Base-by-base conservation (phyloP, 2,113 vertebrate species). In the Noctilio leporinus region DNA sequence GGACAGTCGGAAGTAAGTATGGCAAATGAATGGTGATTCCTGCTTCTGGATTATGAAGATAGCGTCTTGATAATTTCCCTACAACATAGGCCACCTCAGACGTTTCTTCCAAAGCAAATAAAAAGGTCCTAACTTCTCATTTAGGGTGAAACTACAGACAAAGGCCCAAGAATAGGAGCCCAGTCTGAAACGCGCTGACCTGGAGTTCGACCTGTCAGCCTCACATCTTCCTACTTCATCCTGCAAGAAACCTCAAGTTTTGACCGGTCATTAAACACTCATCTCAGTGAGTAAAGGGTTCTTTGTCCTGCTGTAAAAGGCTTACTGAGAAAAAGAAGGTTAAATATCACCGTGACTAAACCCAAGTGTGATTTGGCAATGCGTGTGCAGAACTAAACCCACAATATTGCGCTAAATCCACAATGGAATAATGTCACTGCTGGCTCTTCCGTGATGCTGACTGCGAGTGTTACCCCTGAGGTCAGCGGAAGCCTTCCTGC, bases 281-380 rank as follows among this genome's bases (percentile, higher is more conserved):
- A 33, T 89, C n/a, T 80, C 35, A n/a, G 55, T 70, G 35, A 95
- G 55, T 15, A 94, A 92, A 55, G 14, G 28, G 65, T 82, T 80
- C 22, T 45, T 22, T 92, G 19, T 88, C 19, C n/a, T 49, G 40
- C 28, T 69, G 96, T 84, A 88, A 84, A 95, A 97, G 45, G 64
- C 76, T 94, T 35, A 28, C 69, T 51, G 85, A 90, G 28, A 92
- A 95, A 47, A 97, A 78, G 80, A 67, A 94, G 76, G 5, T 91
- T 97, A 86, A 96, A 91, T 51, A 96, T 73, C 97, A 94, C 16
- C 16, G 91, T 93, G 77, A 96, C 94, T 80, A 85, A 96, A 96
- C 92, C 10, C 49, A 15, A 62, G 55, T 87, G 55, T 81, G 45
- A 19, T 88, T 95, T 67, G 86, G 1, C 30, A 81, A 85, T 38